These are phyloP conservation scores for Scaptomyza flava DNA, from an alignment of 2,888 invertebrate genomes.

Conservation along the genomic window DNA sequence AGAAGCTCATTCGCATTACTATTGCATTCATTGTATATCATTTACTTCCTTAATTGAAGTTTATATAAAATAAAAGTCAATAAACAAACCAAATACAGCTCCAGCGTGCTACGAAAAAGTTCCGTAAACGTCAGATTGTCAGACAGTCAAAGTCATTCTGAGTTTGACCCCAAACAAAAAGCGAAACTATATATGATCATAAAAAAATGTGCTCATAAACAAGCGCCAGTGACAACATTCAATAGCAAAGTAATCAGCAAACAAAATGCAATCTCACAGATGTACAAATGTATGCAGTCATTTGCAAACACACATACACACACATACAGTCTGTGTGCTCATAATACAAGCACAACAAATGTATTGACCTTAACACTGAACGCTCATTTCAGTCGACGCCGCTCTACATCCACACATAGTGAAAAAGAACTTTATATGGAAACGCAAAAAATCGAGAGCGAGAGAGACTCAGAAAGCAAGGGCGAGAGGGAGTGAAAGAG, in stretches of 20 bases:
- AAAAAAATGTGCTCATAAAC: conserved; percentile 34
- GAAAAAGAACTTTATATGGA: conserved; percentile 53
- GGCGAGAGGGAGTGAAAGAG: conserved; percentile 15
- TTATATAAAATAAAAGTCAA: conserved; percentile 34
- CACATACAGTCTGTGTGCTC: conserved; percentile 11
- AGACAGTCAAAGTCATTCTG: conserved; percentile 33
- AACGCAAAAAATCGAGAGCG: conserved; percentile 9
- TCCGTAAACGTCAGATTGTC: conserved; percentile 63
- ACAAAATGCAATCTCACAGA: conserved; percentile 57
- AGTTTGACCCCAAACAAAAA: conserved; percentile 47
- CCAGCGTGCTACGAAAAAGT: conserved; percentile 33
- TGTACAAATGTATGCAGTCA: conserved; percentile 12
- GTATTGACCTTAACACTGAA: conserved; percentile 82
- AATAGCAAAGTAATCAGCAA: conserved; percentile 69
- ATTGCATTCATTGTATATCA: not conserved
- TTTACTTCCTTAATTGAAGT: conserved; percentile 1
- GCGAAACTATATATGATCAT: conserved; percentile 29
- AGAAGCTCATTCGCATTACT: not conserved
- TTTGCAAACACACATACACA: not conserved
- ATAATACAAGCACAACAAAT: conserved; percentile 53
- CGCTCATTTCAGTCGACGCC: conserved; percentile 45
- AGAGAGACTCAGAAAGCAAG: conserved; percentile 21
- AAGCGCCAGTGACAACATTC: conserved; percentile 53
- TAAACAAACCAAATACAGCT: conserved; percentile 21
- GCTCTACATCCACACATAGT: conserved; percentile 40